These are phyloP conservation scores for Helleia helle DNA, from an alignment of 2,888 invertebrate genomes.

Conservation along the genomic window DNA sequence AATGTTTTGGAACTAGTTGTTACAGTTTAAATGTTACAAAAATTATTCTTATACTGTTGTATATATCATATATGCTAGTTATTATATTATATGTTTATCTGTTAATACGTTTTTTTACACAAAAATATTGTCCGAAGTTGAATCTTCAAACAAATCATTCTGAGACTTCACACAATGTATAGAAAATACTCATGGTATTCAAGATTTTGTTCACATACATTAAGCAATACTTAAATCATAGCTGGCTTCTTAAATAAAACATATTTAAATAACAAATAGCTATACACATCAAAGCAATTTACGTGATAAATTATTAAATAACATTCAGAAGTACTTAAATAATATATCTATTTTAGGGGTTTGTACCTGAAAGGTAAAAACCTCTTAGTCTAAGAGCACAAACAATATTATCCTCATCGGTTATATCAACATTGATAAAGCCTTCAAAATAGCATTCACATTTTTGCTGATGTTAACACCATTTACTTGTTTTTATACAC, in stretches of 20 bases:
- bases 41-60: not conserved
- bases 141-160: not conserved
- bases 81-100: not conserved
- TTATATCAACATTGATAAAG: no score
- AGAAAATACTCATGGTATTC: not conserved
- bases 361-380: no score
- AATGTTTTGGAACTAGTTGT: no score
- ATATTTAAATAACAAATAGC: conserved; percentile 2
- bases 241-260: not conserved
- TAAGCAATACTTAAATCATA: conserved; percentile 1
- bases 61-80: not conserved
- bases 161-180: not conserved
- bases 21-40: no score
- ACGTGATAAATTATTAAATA: conserved; percentile 1
- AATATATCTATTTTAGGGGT: no score
- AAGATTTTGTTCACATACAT: not conserved
- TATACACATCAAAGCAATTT: conserved; percentile 4
- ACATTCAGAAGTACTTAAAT: no score
- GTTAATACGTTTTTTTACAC: not conserved
- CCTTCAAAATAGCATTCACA: no score
- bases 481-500: no score
- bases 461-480: no score
- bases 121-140: not conserved
- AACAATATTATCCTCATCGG: no score
- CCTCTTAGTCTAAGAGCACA: no score